These are phyloP conservation scores for Panagrolaimus sp. DNA, from an alignment of 1,140 invertebrate species.

Conservation along the genomic window DNA sequence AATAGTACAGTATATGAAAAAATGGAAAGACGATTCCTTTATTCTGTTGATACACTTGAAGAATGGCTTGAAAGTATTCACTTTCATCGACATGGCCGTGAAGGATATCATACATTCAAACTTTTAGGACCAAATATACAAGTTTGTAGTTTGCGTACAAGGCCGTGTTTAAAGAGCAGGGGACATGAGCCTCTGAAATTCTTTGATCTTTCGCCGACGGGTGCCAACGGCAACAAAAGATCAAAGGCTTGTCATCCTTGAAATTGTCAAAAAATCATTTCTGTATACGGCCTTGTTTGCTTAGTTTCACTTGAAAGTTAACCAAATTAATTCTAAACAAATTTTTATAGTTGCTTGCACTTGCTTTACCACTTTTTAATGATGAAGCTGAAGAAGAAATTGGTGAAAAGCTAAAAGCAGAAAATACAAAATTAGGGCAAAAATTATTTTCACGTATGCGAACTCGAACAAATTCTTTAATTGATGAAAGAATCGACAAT, in stretches of 20 bases:
- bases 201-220: too few relatives aligned
- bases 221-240: too few relatives aligned
- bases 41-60: slow-evolving; percentile 10
- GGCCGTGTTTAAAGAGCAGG: too few relatives aligned
- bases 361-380: slow-evolving; percentile 11
- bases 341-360: slow-evolving; percentile 1
- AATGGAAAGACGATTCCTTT: not conserved
- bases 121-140: slow-evolving; percentile 4
- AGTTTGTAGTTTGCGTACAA: too few relatives aligned
- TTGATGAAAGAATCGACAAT: not conserved
- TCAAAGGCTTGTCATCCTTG: too few relatives aligned
- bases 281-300: too few relatives aligned
- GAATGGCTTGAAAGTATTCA: not conserved
- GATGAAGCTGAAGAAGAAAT: slow-evolving; percentile 12
- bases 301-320: not conserved
- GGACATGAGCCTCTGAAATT: too few relatives aligned
- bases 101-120: slow-evolving; percentile 8
- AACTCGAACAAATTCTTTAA: slow-evolving; percentile 6
- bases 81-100: not conserved
- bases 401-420: not conserved
- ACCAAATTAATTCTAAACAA: slow-evolving; percentile 4
- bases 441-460: not conserved
- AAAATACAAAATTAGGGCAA: slow-evolving; percentile 4
- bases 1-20: slow-evolving; percentile 17
- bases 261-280: too few relatives aligned